Conservation (phyloP, 2,888 invertebrate species). For the Eudasyphora cyanicolor region DNA sequence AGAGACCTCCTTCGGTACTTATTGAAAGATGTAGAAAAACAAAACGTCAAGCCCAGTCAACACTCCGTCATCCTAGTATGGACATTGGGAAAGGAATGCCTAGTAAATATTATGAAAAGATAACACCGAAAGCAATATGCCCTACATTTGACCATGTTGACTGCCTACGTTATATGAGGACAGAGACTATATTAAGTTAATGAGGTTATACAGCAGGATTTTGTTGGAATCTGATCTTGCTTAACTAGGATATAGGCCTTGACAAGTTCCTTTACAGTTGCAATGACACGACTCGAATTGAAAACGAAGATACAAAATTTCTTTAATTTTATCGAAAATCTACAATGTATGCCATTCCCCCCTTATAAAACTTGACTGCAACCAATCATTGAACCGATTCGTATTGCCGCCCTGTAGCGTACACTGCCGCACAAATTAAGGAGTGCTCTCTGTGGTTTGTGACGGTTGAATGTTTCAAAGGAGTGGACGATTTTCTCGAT, state of each 20-base stretch:
- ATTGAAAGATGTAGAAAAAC: background rate
- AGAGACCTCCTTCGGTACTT: background rate
- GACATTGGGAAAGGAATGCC: background rate
- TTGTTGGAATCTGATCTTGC: too few relatives aligned
- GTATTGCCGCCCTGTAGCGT: background rate
- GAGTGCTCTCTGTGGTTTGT: conserved; percentile 5
- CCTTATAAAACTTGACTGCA: too few relatives aligned
- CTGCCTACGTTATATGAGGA: too few relatives aligned
- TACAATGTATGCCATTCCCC: too few relatives aligned
- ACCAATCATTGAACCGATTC: background rate
- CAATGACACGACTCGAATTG: too few relatives aligned
- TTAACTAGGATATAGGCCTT: too few relatives aligned
- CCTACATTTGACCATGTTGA: background rate
- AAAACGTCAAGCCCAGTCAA: background rate
- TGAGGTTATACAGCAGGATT: too few relatives aligned
- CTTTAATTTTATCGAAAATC: too few relatives aligned
- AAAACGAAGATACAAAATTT: too few relatives aligned
- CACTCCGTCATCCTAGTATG: background rate
- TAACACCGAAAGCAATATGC: background rate
- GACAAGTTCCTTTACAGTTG: too few relatives aligned
- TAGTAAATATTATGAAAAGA: background rate
- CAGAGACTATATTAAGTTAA: too few relatives aligned
- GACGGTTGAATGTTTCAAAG: background rate
- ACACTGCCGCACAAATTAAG: conserved; percentile 1
- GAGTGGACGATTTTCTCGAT: conserved; percentile 20